phyloP scores from a whole-genome alignment of 2,113 vertebrate genomes.

The Psammodynastes pulverulentus region DNA sequence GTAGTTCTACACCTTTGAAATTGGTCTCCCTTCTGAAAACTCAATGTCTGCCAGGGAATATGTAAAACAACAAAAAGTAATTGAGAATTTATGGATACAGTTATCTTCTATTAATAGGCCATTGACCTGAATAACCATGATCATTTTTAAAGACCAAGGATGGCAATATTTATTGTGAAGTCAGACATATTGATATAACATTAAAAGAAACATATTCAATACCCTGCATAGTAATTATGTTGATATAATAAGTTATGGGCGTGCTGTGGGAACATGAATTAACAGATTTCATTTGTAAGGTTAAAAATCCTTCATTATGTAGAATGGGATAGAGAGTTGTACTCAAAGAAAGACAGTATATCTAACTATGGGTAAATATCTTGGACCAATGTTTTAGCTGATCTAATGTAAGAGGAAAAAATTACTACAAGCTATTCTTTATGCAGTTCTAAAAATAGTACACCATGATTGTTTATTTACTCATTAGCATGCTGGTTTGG shows the following conservation, averaged over 20 bases:
- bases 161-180: constrained; percentile 64
- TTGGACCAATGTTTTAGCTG: not conserved
- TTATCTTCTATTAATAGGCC: constrained; percentile 63
- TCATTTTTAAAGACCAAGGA: constrained; percentile 60
- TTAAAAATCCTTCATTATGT: not conserved
- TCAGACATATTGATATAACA: constrained; percentile 59
- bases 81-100: constrained; percentile 69
- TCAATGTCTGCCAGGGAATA: constrained; percentile 41
- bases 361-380: not conserved
- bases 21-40: constrained; percentile 9
- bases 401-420: not conserved
- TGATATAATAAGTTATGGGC: constrained; percentile 40
- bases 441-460: not conserved
- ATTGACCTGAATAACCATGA: constrained; percentile 56
- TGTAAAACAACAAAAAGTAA: constrained; percentile 59
- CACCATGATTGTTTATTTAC: not conserved
- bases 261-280: constrained; percentile 19
- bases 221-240: constrained; percentile 48
- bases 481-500: not conserved
- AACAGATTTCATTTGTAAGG: not conserved
- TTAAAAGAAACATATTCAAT: constrained; percentile 65
- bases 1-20: not conserved
- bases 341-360: not conserved
- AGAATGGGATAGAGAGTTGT: not conserved
- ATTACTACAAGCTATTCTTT: not conserved